phyloP scores from a whole-genome alignment of 35 echinoderm and acorn worm genomes.

The Patiria miniata region DNA sequence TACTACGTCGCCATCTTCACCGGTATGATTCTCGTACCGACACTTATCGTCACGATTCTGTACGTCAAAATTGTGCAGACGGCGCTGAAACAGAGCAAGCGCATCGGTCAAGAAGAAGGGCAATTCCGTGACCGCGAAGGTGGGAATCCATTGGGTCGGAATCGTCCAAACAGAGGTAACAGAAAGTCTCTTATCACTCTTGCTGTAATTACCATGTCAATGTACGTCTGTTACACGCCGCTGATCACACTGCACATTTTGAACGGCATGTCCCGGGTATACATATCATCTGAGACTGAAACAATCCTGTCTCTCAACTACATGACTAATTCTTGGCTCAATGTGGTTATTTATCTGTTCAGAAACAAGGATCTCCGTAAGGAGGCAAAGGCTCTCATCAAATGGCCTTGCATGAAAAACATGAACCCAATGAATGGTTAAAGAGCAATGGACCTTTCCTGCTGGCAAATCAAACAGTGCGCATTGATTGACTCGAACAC shows the following conservation, averaged over 20 bases:
- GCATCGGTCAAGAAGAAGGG: neutral
- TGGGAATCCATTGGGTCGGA: neutral
- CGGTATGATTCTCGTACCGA: neutral
- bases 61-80: slow-evolving; percentile 1
- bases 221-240: neutral
- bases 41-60: neutral
- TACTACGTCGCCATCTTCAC: neutral
- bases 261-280: neutral
- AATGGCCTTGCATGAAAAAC: too few species aligned
- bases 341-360: neutral
- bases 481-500: too few species aligned
- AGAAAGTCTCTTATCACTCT: neutral
- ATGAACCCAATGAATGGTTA: too few species aligned
- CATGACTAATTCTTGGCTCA: neutral
- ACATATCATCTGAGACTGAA: neutral
- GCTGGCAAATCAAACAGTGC: too few species aligned
- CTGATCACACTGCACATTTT: neutral
- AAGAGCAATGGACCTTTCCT: too few species aligned
- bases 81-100: neutral
- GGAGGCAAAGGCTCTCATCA: neutral
- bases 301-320: neutral
- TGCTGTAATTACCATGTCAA: neutral
- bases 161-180: neutral
- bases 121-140: neutral
- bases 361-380: slow-evolving; percentile 15